Evolutionary conservation across 2,888 invertebrate species (phyloP).

Genomic region (Phaonia tiefii): DNA sequence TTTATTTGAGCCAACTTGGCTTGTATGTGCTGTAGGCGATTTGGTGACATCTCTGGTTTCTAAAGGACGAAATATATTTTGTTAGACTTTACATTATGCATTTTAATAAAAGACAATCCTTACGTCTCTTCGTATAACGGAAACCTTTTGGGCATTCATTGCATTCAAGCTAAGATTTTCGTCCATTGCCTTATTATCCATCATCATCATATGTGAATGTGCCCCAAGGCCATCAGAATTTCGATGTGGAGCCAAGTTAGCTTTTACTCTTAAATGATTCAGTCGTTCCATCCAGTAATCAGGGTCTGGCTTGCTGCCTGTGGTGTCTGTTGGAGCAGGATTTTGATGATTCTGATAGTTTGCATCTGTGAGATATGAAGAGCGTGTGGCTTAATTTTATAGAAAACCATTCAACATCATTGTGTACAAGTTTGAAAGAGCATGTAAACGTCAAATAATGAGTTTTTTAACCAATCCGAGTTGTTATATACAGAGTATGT

Average conservation of each 20-base stretch:
- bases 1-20: constrained; percentile 80
- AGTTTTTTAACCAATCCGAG: not conserved
- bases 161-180: constrained; percentile 80
- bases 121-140: constrained; percentile 78
- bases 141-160: constrained; percentile 77
- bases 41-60: constrained; percentile 80
- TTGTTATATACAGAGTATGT: not conserved
- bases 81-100: not conserved
- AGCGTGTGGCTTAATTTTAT: constrained; percentile 61
- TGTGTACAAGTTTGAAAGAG: constrained; percentile 1
- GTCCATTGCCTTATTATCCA: constrained; percentile 80
- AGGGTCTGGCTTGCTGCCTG: constrained; percentile 73
- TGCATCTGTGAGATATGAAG: constrained; percentile 70
- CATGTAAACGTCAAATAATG: not conserved
- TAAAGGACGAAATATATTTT: constrained; percentile 58
- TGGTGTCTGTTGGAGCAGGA: constrained; percentile 54
- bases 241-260: constrained; percentile 73
- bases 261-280: constrained; percentile 75
- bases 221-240: constrained; percentile 71
- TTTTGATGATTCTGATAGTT: constrained; percentile 70
- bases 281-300: constrained; percentile 80
- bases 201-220: constrained; percentile 70
- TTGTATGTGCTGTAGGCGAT: constrained; percentile 80
- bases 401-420: not conserved
- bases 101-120: constrained; percentile 60